Evolutionary conservation across 2,888 invertebrate species (phyloP), one percentile per base, ranked within the genome.

Genomic region (Sphinx pinastri): DNA sequence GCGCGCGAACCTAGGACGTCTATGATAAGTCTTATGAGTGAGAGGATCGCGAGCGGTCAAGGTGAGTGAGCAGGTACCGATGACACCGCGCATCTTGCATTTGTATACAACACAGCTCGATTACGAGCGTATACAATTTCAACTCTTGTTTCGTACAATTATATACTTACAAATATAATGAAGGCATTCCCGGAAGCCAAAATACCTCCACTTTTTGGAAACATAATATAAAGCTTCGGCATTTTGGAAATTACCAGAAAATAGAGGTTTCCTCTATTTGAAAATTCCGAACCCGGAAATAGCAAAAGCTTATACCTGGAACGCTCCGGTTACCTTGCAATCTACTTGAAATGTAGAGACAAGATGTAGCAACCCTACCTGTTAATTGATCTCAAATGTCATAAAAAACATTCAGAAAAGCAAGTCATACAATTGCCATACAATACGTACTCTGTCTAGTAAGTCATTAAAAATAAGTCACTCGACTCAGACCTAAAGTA

Each of bases 41-140:
- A 91, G 90, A 90, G 90, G 92, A 88, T 89, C 83, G 83, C 78
- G 88, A 84, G 87, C 90, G 91, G 92, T 92, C 92, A 93, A 92
- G 92, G 92, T 87, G 84, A 92, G 88, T 90, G 84, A 88, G 89
- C 85, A 83, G 81, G 83, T 85, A 85, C 86, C 84, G 87, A 88
- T 89, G 88, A 88, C 87, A 88, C 86, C 79, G 80, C 84, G 85
- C 84, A 84, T 84, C 79, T 38, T 38, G 87, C 85, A 86, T 87
- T 86, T 85, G 86, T 89, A 85, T 84, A 38, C 16, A 19, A 63
- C 11, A 45, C 10, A 47, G 13, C 16, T 3, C 63, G 47, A 10
- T 49, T 19, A n/a, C 60, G 16, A 63, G 49, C 63, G 63, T 19
- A 63, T 47, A 7, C 16, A 63, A 63, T 13, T 19, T 55, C 55